Base-by-base conservation (phyloP, 2,888 invertebrate species). In the Platynereis dumerilii region DNA sequence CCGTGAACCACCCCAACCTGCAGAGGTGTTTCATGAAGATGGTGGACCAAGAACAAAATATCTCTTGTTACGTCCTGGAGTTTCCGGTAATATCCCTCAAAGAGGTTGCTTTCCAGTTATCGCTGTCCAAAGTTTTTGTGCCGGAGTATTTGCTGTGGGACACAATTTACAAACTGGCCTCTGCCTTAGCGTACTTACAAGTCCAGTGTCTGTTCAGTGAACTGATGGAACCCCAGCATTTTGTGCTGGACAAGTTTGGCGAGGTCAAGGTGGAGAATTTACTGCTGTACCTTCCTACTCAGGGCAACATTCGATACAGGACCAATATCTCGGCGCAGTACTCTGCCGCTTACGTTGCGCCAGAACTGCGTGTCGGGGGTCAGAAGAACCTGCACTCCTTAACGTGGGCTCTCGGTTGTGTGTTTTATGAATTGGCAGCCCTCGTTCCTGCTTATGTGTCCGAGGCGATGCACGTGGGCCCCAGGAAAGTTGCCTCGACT, bases 91-190 rank as follows among this genome's bases (percentile, higher is more conserved):
- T 76, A 22, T 77, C 76, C 24, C 66, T 80, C 24, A 76, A 77
- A 58, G 76, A 78, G 61, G 68, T 77, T 60, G 73, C 74, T 44
- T 73, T 75, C 55, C 67, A 74, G 53, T 71, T 77, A 67, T 74
- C 72, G 57, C 63, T 75, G 28, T 71, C 71, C 29, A 74, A 74
- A 44, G 67, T 66, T 60, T 65, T 67, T 26, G 70, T 78, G 29
- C 77, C 78, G 5, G 79, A 78, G 58, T 67, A 68, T 34, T 70
- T 78, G 29, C 73, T 76, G 24, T 76, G 77, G 77, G 73, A 75
- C 53, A 67, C 76, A 17, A 67, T 76, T 42, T 66, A 65, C 59
- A 76, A 78, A 65, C 69, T 80, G n/a, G 69, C 77, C 52, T 68
- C 74, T 27, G 77, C 76, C 26, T 64, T 80, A 55, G 67, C 73